Conservation (phyloP, 2,888 invertebrate species). For the Agrochola circellaris region DNA sequence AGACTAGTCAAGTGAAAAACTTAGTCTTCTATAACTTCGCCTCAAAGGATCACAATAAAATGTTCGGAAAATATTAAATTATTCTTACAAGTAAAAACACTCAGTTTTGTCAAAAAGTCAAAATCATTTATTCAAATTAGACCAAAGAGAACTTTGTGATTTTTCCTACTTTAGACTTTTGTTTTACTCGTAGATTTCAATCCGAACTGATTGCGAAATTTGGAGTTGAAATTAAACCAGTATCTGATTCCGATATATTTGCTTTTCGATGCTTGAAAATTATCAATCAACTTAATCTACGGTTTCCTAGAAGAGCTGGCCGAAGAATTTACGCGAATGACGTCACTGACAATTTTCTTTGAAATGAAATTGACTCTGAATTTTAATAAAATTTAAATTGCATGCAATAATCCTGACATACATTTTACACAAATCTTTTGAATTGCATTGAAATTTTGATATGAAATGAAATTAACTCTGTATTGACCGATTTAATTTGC, state of each 20-base stretch:
- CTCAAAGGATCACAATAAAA: conserved; percentile 12
- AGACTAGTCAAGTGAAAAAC: not conserved
- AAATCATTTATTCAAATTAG: conserved; percentile 35
- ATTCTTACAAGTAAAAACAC: conserved; percentile 27
- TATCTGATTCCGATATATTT: conserved; percentile 2
- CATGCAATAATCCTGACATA: too few relatives aligned
- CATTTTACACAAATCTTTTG: too few relatives aligned
- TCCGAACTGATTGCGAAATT: conserved; percentile 31
- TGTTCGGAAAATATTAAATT: conserved; percentile 16
- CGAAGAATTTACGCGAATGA: not conserved
- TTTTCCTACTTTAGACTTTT: conserved; percentile 6
- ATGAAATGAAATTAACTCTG: too few relatives aligned
- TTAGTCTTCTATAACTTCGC: not conserved
- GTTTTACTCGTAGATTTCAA: conserved; percentile 35
- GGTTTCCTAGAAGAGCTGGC: not conserved
- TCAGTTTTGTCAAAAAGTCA: conserved; percentile 10
- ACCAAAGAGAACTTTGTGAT: not conserved
- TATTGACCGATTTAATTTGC: too few relatives aligned
- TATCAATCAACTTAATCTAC: not conserved
- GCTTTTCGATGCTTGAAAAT: not conserved
- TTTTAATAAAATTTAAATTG: too few relatives aligned
- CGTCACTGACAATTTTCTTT: not conserved
- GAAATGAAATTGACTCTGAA: too few relatives aligned
- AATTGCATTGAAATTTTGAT: too few relatives aligned
- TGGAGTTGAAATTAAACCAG: not conserved